Base-by-base conservation (phyloP, 2,113 vertebrate species). In the Podarcis muralis region DNA sequence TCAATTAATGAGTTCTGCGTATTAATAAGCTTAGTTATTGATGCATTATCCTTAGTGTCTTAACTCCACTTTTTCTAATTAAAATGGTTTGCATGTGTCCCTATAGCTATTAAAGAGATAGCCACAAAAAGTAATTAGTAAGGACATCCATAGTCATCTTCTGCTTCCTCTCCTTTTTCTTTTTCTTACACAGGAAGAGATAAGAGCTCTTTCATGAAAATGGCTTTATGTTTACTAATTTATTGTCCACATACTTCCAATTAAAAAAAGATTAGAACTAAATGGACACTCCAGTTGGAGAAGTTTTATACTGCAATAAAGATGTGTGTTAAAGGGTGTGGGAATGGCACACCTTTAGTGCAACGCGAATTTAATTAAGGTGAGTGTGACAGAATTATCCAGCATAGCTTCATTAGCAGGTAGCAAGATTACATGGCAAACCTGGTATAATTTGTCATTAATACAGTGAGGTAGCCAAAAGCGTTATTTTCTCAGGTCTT, bases 231-330 rank as follows among this genome's bases (percentile, higher is more conserved):
- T 93, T 94, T 92, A 79, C 23, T 62, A 7, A 86, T 94, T 92
- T 92, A 93, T 77, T 87, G 53, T 81, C 92, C 74, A 93, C 0
- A 93, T 82, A 71, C 5, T 90, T 95, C 76, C 89, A 93, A 91
- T 90, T 94, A 86, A 94, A 95, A 94, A 90, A 66, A 89, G 5
- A 81, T 89, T 93, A 89, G 35, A 92, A n/a, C 53, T 87, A 93
- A 93, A 87, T 27, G 37, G 27, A 13, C 68, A 84, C 90, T 92
- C 35, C 40, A 92, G 72, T 81, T 92, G 84, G 81, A 62, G 40
- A 89, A 92, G 81, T 92, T 90, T 94, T 90, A 92, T 77, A 77
- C 22, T 90, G 30, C 81, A 92, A 87, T 94, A 92, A 93, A 94
- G 80, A 87, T 84, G 12, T 78, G 0, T 78, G 71, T 86, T 93